A percentile compares a stretch with the other conserved stretches of the same genome.
Conservation (phyloP, 2,113 vertebrate species). For the Rhodinocichla rosea region DNA sequence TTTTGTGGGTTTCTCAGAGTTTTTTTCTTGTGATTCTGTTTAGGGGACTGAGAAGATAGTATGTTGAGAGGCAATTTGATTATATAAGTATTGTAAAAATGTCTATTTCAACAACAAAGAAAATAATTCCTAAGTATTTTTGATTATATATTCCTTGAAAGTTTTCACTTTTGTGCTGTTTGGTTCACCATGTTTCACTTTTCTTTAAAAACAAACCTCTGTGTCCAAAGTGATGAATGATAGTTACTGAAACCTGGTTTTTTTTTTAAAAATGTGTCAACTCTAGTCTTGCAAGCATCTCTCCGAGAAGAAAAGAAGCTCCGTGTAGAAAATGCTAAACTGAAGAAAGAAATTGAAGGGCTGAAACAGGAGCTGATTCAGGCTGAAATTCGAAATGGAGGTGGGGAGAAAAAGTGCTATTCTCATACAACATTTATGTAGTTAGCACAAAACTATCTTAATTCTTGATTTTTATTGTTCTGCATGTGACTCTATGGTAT, state of each 20-base stretch:
- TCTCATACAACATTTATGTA: background rate
- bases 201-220: background rate
- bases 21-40: background rate
- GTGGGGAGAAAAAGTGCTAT: conserved; percentile 52
- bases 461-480: background rate
- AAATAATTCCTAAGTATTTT: background rate
- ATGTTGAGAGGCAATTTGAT: background rate
- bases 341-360: conserved; percentile 93
- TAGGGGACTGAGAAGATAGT: background rate
- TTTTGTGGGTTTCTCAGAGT: background rate
- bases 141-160: background rate
- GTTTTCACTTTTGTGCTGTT: background rate
- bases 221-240: background rate
- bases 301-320: conserved; percentile 95
- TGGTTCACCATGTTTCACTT: background rate
- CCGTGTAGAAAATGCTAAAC: conserved; percentile 91
- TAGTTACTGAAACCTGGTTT: background rate
- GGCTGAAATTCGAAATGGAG: conserved; percentile 90
- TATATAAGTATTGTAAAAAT: background rate
- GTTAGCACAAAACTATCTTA: background rate
- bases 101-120: background rate
- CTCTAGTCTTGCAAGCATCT: conserved; percentile 86
- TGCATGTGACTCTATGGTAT: background rate
- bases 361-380: conserved; percentile 88
- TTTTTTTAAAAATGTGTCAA: background rate